Evolutionary conservation across 2,888 invertebrate species (phyloP), one percentile per base, ranked within the genome.

Genomic region (Eudemis profundana): DNA sequence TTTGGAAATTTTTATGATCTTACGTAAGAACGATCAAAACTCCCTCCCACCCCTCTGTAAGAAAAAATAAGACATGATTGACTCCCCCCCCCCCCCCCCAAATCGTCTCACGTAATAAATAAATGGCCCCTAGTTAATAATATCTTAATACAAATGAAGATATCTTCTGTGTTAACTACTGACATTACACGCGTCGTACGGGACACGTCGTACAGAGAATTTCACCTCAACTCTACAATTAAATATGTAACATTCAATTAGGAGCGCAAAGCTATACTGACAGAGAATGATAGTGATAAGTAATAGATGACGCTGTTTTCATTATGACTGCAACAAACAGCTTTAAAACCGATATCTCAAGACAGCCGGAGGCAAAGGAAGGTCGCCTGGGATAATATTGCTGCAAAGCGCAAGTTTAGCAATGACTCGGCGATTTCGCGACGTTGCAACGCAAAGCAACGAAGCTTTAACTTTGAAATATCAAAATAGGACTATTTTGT

Each of bases 401-500:
- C 78, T 79, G 75, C 78, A 73, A 76, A 82, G 80, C 82, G 75
- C 78, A 85, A 86, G 80, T 85, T 86, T 83, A 80, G 80, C 84
- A 81, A 84, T 84, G 84, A 87, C 76, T 85, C 82, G 74, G 78
- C 84, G 76, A 78, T 83, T 82, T 77, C 72, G 74, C 79, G 78
- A 79, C 75, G 71, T 69, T 17, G 64, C 64, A 73, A 74, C 73
- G 78, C 82, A 74, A 77, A 74, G 71, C 77, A 78, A 78, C 78
- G 74, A 71, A 70, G 75, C 66, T 70, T 82, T 83, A 79, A 81
- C 77, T 74, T 77, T 78, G 77, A 84, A 85, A 84, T 83, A 84
- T 85, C 81, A 82, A 84, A 85, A 83, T 81, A 83, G 79, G 74
- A 81, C 84, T 82, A 81, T 82, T 82, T 82, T 81, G 77, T 82